Conservation (phyloP, 2,888 invertebrate genomes). For the Hylaea fasciaria region DNA sequence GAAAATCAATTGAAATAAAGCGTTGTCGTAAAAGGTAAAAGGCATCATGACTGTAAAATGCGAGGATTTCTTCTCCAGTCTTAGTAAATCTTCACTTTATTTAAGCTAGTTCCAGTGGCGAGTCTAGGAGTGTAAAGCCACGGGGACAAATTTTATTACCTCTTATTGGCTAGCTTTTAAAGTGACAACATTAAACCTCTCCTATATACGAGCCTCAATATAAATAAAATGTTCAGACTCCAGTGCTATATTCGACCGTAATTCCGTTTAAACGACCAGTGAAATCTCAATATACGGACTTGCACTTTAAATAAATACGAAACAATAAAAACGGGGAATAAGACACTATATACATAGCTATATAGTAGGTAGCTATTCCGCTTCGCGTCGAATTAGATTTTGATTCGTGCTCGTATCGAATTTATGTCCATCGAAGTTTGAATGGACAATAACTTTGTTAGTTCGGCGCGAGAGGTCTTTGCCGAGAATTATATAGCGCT, state of each 20-base stretch:
- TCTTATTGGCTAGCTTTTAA: slow-evolving; percentile 66
- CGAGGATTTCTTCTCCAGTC: slow-evolving; percentile 53
- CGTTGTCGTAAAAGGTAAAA: slow-evolving; percentile 53
- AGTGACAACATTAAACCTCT: slow-evolving; percentile 64
- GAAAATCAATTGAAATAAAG: slow-evolving; percentile 43
- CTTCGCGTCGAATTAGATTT: slow-evolving; percentile 57
- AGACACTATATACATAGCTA: slow-evolving; percentile 44
- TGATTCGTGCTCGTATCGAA: slow-evolving; percentile 59
- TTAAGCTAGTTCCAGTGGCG: slow-evolving; percentile 53
- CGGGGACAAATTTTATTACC: slow-evolving; percentile 66
- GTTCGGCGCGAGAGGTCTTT: slow-evolving; percentile 56
- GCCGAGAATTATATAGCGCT: slow-evolving; percentile 53
- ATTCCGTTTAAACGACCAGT: slow-evolving; percentile 45
- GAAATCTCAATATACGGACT: slow-evolving; percentile 47
- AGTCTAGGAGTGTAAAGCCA: slow-evolving; percentile 53
- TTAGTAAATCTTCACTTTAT: slow-evolving; percentile 64
- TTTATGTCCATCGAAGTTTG: slow-evolving; percentile 64
- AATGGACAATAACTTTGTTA: slow-evolving; percentile 67
- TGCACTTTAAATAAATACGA: slow-evolving; percentile 50
- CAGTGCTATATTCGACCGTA: slow-evolving; percentile 45
- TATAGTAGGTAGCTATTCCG: slow-evolving; percentile 29
- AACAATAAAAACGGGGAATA: slow-evolving; percentile 51
- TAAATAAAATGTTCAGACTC: slow-evolving; percentile 44
- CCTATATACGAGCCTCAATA: slow-evolving; percentile 45
- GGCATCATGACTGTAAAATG: slow-evolving; percentile 54